phyloP scores from a whole-genome alignment of 2,888 invertebrate genomes.

The Yponomeuta malinellus region DNA sequence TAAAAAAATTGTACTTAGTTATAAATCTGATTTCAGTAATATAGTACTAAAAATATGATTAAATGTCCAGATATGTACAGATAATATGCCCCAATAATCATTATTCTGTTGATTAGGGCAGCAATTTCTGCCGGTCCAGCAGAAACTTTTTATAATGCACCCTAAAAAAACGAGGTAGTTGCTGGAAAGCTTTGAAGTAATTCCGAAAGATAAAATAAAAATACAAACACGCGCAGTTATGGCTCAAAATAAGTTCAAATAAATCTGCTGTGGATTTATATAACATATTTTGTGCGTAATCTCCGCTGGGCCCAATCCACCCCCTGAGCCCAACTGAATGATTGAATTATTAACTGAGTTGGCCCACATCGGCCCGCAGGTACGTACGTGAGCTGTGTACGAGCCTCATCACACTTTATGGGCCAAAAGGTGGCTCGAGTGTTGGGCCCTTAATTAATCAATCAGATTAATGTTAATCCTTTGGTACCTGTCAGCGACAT shows the following conservation, averaged over 20 bases:
- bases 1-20: no score
- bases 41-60: no score
- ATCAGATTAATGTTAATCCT: not conserved
- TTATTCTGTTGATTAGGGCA: no score
- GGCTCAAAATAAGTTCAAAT: not conserved
- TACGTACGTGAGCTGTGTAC: slow-evolving; percentile 53
- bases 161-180: not conserved
- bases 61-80: no score
- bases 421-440: not conserved
- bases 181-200: not conserved
- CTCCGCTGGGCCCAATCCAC: not conserved
- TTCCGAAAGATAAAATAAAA: not conserved
- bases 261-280: not conserved
- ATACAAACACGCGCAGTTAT: not conserved
- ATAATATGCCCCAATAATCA: no score
- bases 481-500: not conserved
- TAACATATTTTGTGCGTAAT: slow-evolving; percentile 5
- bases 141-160: no score
- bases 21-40: no score
- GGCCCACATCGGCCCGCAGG: slow-evolving; percentile 31
- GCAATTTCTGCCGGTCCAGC: no score
- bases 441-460: not conserved
- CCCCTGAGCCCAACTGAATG: slow-evolving; percentile 31
- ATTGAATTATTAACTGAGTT: slow-evolving; percentile 66
- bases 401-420: slow-evolving; percentile 11